Base-by-base conservation (phyloP, 2,888 invertebrate species). In the Phragmatobia fuliginosa region DNA sequence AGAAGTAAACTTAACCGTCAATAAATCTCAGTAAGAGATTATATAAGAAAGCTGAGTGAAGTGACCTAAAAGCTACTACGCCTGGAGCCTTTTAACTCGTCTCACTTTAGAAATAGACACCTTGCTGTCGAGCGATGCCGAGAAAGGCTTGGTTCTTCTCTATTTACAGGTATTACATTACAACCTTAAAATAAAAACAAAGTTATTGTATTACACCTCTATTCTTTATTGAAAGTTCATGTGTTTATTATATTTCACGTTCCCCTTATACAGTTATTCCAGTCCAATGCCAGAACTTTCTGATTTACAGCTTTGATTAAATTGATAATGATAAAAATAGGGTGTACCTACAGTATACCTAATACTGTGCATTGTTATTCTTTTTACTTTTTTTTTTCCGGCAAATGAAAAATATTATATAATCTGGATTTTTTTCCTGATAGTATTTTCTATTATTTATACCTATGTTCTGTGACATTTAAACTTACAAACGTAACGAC, bases 101-200 rank as follows among this genome's bases (percentile, higher is more conserved):
- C 85, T 87, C 84, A 78, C 85, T 89, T 86, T 85, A 86, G 89
- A 90, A 93, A 92, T 92, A 93, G 91, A 92, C 89, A 87, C 88
- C 85, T 78, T 68, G 78, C 75, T 75, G 80, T 78, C 81, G 81
- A 74, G 78, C 81, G 76, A 82, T 79, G 79, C 70, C 66, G 62
- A 56, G 70, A 65, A 62, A 67, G 67, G 52, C 73, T 76, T 76
- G 75, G 71, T 77, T 74, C 68, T 67, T 75, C 73, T 70, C 68
- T 73, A 76, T 74, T 72, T 56, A 62, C 71, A 72, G 72, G 66
- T 52, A 68, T 73, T 69, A 67, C 66, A 59, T 68, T 56, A 38
- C 65, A 45, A 18, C 7, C 36, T 38, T 21, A 33, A 7, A 65
- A 65, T 65, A 31, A 36, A 52, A 65, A 21, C n/a, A 6, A 31